These are phyloP conservation scores for Cryptus armator DNA, from an alignment of 2,888 invertebrate genomes.

Conservation along the genomic window DNA sequence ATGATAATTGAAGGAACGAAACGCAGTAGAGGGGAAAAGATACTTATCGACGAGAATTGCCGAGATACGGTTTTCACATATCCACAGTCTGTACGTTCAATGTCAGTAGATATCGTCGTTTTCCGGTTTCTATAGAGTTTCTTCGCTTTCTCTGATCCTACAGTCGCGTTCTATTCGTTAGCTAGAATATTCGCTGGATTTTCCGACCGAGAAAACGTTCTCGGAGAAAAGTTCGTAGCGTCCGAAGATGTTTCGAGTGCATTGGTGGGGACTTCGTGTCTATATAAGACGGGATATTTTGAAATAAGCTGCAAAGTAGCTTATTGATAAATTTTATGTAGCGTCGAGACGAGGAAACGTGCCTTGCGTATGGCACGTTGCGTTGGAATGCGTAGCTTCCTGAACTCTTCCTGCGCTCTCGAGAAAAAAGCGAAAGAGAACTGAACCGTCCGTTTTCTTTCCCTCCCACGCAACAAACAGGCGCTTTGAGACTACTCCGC, in stretches of 20 bases:
- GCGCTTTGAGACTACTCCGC: slow-evolving; percentile 6
- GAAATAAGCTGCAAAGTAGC: slow-evolving; percentile 36
- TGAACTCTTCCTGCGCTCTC: slow-evolving; percentile 9
- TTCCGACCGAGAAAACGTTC: slow-evolving; percentile 37
- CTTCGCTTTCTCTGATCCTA: slow-evolving; percentile 34
- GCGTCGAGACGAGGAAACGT: slow-evolving; percentile 53
- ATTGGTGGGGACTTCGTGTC: not conserved
- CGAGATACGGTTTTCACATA: slow-evolving; percentile 8
- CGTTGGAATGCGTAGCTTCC: no score
- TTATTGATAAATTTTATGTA: slow-evolving; percentile 78
- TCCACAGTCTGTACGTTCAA: slow-evolving; percentile 42
- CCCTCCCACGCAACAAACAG: not conserved
- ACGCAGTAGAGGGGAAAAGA: slow-evolving; percentile 37
- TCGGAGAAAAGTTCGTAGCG: slow-evolving; percentile 54
- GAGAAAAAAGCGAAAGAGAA: not conserved
- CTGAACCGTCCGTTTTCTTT: slow-evolving; percentile 25
- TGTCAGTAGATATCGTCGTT: slow-evolving; percentile 55
- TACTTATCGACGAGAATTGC: slow-evolving; percentile 36
- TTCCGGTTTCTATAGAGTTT: slow-evolving; percentile 52
- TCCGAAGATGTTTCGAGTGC: slow-evolving; percentile 58
- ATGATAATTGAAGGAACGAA: slow-evolving; percentile 64
- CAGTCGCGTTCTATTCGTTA: slow-evolving; percentile 13
- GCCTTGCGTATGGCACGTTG: no score
- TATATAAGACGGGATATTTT: slow-evolving; percentile 35
- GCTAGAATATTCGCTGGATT: not conserved